Conservation (phyloP, 2,797 vertebrate genomes). For the Pitangus sulphuratus region DNA sequence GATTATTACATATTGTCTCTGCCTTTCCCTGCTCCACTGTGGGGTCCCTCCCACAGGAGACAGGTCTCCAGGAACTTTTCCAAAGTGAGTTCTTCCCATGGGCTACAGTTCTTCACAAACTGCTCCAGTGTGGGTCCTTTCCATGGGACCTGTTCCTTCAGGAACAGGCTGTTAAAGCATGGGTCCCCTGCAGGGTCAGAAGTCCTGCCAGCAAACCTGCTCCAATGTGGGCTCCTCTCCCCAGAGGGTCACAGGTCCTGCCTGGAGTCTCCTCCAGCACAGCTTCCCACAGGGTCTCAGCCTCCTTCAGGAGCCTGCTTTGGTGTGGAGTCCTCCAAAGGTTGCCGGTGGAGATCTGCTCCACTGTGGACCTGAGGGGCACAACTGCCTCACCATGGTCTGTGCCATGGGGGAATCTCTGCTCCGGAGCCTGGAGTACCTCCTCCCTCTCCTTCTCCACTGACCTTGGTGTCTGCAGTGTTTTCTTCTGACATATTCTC, state of each 20-base stretch:
- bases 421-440: accelerated
- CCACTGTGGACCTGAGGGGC: not conserved
- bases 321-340: not conserved
- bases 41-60: not conserved
- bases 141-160: not conserved
- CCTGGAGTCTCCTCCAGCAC: not conserved
- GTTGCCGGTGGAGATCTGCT: not conserved
- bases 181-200: not conserved
- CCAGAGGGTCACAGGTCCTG: not conserved
- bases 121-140: not conserved
- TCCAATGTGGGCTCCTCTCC: not conserved
- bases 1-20: not conserved
- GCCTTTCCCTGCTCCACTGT: not conserved
- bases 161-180: not conserved
- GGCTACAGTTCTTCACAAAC: too few relatives aligned
- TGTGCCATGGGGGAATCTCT: not conserved
- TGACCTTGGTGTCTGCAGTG: not conserved
- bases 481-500: not conserved
- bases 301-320: not conserved
- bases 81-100: not conserved
- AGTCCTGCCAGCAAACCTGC: not conserved
- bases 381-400: not conserved
- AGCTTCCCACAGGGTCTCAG: not conserved
- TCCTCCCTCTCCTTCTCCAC: not conserved
- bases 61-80: not conserved